Conservation (phyloP, 2,888 invertebrate genomes). For the Bombylius discolor region DNA sequence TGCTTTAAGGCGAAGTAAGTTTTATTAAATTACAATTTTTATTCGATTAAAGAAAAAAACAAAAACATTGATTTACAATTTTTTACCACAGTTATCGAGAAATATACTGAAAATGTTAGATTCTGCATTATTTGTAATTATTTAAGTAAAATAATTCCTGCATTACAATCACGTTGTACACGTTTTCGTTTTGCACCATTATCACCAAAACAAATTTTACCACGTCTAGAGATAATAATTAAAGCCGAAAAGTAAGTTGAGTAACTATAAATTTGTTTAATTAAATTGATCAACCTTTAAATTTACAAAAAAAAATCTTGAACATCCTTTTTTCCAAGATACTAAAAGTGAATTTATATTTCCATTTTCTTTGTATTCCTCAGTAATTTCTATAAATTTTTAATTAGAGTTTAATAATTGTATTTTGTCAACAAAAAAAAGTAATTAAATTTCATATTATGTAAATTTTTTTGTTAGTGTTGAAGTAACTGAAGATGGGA, state of each 20-base stretch:
- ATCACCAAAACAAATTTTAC: slow-evolving; percentile 71
- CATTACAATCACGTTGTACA: slow-evolving; percentile 95
- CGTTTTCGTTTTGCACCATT: slow-evolving; percentile 92
- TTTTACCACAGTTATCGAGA: slow-evolving; percentile 72
- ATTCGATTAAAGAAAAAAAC: neutral
- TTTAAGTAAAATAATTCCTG: slow-evolving; percentile 95
- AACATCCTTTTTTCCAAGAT: neutral
- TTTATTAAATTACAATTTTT: neutral
- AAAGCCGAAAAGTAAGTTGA: slow-evolving; percentile 57
- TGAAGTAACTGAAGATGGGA: slow-evolving; percentile 72
- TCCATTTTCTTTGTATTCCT: neutral
- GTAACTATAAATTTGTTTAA: neutral
- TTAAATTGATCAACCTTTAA: too few relatives aligned
- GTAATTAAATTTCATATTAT: slow-evolving; percentile 5
- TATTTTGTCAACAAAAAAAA: too few relatives aligned
- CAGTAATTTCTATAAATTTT: neutral
- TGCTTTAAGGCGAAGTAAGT: slow-evolving; percentile 81
- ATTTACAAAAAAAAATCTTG: neutral
- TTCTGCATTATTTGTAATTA: slow-evolving; percentile 99
- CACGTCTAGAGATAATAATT: slow-evolving; percentile 74
- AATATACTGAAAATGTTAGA: slow-evolving; percentile 95
- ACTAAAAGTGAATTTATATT: neutral
- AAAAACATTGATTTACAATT: neutral
- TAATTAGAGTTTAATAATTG: neutral
- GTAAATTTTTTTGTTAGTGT: slow-evolving; percentile 44